Conservation (phyloP, 2,797 vertebrate genomes). For the Sandelia bainsii region DNA sequence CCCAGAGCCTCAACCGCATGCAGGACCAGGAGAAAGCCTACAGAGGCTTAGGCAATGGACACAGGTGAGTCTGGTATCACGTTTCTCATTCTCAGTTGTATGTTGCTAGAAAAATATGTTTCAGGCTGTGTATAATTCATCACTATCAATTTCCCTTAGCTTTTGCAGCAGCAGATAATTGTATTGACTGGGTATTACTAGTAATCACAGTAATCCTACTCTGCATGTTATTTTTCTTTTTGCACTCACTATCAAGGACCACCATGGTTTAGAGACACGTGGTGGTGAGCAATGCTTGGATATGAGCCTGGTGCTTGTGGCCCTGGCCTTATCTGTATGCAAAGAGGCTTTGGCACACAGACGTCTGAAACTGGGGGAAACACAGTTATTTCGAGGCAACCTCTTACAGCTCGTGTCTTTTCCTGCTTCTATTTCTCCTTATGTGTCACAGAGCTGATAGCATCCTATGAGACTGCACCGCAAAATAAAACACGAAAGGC, state of each 20-base stretch:
- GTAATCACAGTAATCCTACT: constrained; percentile 59
- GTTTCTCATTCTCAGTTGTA: constrained; percentile 25
- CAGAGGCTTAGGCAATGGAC: constrained; percentile 93
- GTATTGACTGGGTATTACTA: constrained; percentile 50
- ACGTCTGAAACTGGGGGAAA: constrained; percentile 58
- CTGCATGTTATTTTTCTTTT: constrained; percentile 54
- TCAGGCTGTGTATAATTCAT: neutral
- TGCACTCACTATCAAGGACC: constrained; percentile 53
- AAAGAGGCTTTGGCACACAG: constrained; percentile 76
- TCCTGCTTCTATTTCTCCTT: constrained; percentile 44
- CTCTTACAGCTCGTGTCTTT: constrained; percentile 62
- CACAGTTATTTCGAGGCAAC: constrained; percentile 65
- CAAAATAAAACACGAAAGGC: constrained; percentile 63
- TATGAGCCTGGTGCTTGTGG: constrained; percentile 43
- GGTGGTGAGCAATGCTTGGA: constrained; percentile 39
- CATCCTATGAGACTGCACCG: constrained; percentile 54
- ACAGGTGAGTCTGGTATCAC: constrained; percentile 79
- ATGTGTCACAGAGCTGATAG: constrained; percentile 58
- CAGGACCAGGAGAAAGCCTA: constrained; percentile 99
- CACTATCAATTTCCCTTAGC: constrained; percentile 29
- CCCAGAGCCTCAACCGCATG: constrained; percentile 95
- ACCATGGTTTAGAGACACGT: constrained; percentile 56
- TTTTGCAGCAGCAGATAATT: constrained; percentile 41
- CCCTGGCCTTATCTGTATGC: constrained; percentile 75
- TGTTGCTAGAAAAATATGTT: neutral